A percentile compares a stretch with the other conserved stretches of the same genome.
Evolutionary conservation across 2,797 vertebrate genomes (phyloP).

Genomic region (Pyrocephalus nanus): DNA sequence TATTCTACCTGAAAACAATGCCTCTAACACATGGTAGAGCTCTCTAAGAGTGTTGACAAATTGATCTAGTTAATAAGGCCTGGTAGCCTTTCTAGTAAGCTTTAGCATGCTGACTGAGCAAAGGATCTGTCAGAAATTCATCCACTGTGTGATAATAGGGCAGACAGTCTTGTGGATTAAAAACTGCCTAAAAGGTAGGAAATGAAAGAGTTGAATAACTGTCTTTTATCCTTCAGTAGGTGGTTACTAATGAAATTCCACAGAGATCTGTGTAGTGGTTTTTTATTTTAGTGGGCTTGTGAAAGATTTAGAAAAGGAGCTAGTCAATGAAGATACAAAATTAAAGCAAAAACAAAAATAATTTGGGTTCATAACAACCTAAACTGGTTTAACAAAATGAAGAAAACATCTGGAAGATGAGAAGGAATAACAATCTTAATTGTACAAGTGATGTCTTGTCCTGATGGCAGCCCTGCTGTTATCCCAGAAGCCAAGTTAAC

Average conservation of each 20-base stretch:
- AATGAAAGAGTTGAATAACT: background rate
- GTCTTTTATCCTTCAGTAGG: background rate
- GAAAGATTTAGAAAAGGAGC: background rate
- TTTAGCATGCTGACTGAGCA: background rate
- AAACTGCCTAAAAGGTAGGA: background rate
- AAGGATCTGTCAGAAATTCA: background rate
- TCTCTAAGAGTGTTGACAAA: background rate
- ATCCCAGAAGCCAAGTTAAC: background rate
- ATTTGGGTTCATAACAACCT: background rate
- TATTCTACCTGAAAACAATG: background rate
- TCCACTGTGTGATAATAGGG: background rate
- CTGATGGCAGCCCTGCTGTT: background rate
- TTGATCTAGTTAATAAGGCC: background rate
- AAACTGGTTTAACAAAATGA: background rate
- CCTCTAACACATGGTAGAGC: background rate
- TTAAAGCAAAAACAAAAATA: background rate
- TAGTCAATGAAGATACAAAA: background rate
- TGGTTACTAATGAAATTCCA: background rate
- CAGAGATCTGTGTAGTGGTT: background rate
- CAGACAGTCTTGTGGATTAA: background rate
- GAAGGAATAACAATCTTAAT: background rate
- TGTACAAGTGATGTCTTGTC: background rate
- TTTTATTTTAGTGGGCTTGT: background rate
- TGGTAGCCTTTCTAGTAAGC: background rate
- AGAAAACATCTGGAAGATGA: background rate